phyloP scores from a whole-genome alignment of 2,797 vertebrate species.

The Pipistrellus nathusii region DNA sequence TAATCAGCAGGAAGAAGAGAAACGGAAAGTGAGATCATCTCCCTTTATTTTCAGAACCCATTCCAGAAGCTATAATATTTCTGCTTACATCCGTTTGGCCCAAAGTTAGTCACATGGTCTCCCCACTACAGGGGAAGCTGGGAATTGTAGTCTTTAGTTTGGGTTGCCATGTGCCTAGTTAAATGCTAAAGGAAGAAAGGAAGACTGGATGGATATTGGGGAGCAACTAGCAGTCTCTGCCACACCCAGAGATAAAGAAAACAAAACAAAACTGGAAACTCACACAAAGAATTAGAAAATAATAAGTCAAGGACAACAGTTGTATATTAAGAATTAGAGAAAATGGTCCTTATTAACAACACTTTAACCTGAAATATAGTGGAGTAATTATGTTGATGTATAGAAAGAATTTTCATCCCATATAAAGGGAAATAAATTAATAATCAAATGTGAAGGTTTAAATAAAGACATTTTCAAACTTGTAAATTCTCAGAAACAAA shows the following conservation, averaged over 20 bases:
- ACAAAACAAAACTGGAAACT: background rate
- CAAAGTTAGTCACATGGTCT: background rate
- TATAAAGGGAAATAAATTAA: background rate
- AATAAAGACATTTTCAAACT: background rate
- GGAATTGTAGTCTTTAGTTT: conserved; percentile 6
- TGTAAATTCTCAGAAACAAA: conserved; percentile 33
- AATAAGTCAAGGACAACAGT: background rate
- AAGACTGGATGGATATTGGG: background rate
- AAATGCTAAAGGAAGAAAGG: background rate
- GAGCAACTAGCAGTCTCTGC: background rate
- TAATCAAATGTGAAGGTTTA: background rate
- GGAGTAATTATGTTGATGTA: background rate
- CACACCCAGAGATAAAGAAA: background rate
- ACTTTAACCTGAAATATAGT: background rate
- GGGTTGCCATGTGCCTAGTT: background rate
- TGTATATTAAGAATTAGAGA: background rate
- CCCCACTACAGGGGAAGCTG: background rate
- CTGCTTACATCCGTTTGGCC: background rate
- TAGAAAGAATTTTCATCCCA: background rate
- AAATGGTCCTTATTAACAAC: background rate
- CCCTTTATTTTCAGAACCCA: background rate
- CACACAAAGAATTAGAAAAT: background rate
- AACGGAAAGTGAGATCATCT: background rate
- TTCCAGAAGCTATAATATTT: background rate
- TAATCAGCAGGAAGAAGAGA: background rate